These are phyloP conservation scores for Philypnodon macrostomus DNA, from an alignment of 2,797 vertebrate species.

Conservation along the genomic window DNA sequence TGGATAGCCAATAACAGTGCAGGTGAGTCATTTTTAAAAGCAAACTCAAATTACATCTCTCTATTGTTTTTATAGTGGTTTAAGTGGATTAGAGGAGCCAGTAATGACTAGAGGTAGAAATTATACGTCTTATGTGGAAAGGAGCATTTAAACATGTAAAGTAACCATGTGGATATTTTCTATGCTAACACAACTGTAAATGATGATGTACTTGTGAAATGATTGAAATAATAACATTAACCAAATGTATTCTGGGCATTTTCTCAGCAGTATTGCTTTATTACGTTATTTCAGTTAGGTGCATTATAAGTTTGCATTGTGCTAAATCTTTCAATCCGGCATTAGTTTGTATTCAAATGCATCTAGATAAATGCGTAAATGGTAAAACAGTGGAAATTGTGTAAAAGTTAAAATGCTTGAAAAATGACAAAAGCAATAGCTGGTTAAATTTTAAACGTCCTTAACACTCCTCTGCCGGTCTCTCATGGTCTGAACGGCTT, in stretches of 20 bases:
- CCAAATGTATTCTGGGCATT: no score
- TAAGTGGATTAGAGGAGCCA: slow-evolving; percentile 39
- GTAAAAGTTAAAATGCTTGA: no score
- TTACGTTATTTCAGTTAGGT: no score
- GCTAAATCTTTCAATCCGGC: no score
- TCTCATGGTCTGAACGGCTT: not conserved
- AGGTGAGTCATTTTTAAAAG: slow-evolving; percentile 55
- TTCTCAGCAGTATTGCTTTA: no score
- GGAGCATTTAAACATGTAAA: slow-evolving; percentile 12
- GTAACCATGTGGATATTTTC: not conserved
- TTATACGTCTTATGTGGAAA: slow-evolving; percentile 7
- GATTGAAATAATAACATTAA: no score
- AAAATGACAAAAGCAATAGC: not conserved
- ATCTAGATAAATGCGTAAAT: no score
- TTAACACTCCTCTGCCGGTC: not conserved
- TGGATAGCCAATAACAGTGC: slow-evolving; percentile 47
- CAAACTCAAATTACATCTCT: slow-evolving; percentile 36
- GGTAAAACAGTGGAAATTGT: no score
- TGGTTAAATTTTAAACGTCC: slow-evolving; percentile 1
- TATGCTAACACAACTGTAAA: not conserved
- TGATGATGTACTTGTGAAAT: no score
- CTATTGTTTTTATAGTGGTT: slow-evolving; percentile 45
- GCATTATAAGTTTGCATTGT: no score
- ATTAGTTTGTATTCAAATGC: no score
- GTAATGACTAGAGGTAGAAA: not conserved